A percentile compares a stretch with the other conserved stretches of the same genome.
Conservation (phyloP, 2,888 invertebrate species). For the Andrena flavipes region DNA sequence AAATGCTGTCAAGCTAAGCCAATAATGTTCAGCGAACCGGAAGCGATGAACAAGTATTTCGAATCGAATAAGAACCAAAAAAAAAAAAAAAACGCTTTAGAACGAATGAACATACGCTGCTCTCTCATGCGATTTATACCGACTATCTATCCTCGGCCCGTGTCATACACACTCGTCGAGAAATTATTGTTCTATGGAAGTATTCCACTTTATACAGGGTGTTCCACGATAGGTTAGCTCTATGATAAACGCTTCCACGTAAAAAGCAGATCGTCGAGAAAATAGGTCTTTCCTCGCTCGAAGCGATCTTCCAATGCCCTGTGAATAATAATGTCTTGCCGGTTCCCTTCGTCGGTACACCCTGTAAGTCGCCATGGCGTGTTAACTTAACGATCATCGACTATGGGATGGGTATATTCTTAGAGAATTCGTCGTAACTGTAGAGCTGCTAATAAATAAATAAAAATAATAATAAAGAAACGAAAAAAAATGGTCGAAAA, state of each 20-base stretch:
- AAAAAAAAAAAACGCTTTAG: conserved; percentile 64
- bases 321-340: conserved; percentile 43
- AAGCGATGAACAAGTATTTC: conserved; percentile 65
- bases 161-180: conserved; percentile 60
- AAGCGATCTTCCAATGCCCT: conserved; percentile 34
- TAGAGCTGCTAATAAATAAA: conserved; percentile 54
- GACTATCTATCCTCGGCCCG: conserved; percentile 64
- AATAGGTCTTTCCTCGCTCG: conserved; percentile 49
- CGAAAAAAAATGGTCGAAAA: conserved; percentile 46
- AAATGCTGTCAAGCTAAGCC: conserved; percentile 54
- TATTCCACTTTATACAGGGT: conserved; percentile 75
- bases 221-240: conserved; percentile 73
- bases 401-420: conserved; percentile 68
- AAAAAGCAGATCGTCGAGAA: conserved; percentile 30
- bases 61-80: conserved; percentile 66
- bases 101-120: conserved; percentile 67
- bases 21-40: conserved; percentile 63
- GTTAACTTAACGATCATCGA: conserved; percentile 66
- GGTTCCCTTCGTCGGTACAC: conserved; percentile 70
- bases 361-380: conserved; percentile 72
- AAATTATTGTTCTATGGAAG: conserved; percentile 58
- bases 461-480: conserved; percentile 39
- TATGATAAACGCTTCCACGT: conserved; percentile 36
- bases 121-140: conserved; percentile 68
- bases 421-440: conserved; percentile 66